phyloP scores from a whole-genome alignment of 2,113 vertebrate genomes.

The Saguinus imperator region DNA sequence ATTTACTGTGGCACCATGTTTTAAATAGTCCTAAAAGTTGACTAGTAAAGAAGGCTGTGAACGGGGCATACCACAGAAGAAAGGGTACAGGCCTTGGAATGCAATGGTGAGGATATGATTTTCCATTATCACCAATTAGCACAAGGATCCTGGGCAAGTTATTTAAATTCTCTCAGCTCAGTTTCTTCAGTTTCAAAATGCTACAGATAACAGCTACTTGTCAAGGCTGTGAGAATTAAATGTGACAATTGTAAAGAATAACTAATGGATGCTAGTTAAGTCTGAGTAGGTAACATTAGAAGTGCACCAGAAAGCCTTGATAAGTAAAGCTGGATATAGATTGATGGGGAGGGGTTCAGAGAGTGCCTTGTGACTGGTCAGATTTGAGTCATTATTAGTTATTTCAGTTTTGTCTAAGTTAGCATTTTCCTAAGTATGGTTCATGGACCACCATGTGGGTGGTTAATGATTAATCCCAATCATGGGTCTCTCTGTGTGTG shows the following conservation, averaged over 20 bases:
- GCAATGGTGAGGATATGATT: neutral
- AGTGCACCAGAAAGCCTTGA: neutral
- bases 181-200: neutral
- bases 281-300: neutral
- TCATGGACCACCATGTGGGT: too few species aligned
- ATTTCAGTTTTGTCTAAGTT: conserved; percentile 13
- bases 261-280: neutral
- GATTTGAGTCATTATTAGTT: neutral
- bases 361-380: neutral
- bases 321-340: neutral
- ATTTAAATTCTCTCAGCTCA: neutral
- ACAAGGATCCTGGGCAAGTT: neutral
- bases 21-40: neutral
- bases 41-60: neutral
- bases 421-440: neutral
- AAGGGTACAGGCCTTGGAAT: neutral
- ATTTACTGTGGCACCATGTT: neutral
- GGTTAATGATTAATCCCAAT: too few species aligned
- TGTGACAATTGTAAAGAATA: neutral
- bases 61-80: neutral
- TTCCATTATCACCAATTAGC: neutral
- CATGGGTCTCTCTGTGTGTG: neutral
- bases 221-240: neutral
- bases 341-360: neutral
- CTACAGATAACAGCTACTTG: neutral